Conservation (phyloP, 2,113 vertebrate species). For the Trichechus manatus region DNA sequence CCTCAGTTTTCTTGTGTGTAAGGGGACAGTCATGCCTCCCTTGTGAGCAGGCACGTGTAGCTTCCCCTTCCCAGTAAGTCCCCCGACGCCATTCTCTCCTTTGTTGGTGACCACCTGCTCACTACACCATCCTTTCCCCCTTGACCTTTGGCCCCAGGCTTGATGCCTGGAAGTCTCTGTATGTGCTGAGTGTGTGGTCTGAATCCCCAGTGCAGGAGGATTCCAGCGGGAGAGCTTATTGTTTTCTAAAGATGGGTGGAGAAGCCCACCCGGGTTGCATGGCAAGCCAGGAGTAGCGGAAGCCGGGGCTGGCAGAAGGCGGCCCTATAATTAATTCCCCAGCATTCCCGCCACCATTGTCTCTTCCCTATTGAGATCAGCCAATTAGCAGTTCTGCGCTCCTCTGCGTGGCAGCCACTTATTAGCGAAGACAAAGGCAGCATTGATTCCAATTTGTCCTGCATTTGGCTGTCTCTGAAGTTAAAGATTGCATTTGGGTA, state of each 20-base stretch:
- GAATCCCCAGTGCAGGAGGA: neutral
- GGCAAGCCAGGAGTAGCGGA: slow-evolving; percentile 65
- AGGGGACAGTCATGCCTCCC: fast-evolving
- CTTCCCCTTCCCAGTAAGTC: too few species aligned
- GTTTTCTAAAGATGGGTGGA: slow-evolving; percentile 52
- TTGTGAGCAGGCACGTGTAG: neutral
- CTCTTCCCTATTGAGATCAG: slow-evolving; percentile 84
- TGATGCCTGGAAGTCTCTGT: neutral
- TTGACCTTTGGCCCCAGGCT: neutral
- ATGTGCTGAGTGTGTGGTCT: neutral
- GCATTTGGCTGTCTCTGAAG: slow-evolving; percentile 83
- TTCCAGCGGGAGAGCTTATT: slow-evolving; percentile 8
- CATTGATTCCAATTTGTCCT: slow-evolving; percentile 88
- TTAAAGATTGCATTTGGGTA: slow-evolving; percentile 79
- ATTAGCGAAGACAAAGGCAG: slow-evolving; percentile 88
- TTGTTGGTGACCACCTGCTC: neutral
- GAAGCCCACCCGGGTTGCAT: slow-evolving; percentile 18
- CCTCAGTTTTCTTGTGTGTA: neutral
- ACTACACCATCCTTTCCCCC: neutral
- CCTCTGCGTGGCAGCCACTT: slow-evolving; percentile 88
- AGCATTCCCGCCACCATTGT: slow-evolving; percentile 82
- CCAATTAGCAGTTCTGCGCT: slow-evolving; percentile 84
- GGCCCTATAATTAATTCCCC: slow-evolving; percentile 86
- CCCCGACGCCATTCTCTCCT: too few species aligned
- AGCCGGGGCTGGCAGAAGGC: slow-evolving; percentile 76